Base-by-base conservation (phyloP, 2,797 vertebrate species). In the Chaenodraco wilsoni region DNA sequence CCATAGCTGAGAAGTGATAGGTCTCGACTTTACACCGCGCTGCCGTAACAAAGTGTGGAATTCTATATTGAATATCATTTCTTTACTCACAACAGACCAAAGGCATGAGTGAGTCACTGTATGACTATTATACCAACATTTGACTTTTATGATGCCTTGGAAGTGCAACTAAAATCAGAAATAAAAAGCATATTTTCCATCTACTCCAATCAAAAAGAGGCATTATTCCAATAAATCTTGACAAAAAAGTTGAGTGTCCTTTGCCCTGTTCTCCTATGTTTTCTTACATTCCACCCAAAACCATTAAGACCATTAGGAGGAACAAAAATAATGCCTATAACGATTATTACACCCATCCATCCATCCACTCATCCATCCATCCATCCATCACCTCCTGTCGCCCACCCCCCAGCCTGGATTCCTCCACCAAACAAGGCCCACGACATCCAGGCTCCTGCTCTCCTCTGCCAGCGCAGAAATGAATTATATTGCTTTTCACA, bases 401-500 rank as follows among this genome's bases (percentile, higher is more conserved):
- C 31, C 45, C 16, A 31, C 55, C 50, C 45, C 68, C 63, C 72
- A 37, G 49, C 59, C 75, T 74, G 66, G 74, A 79, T 84, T 83
- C 78, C 76, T 78, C 69, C 69, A 69, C 82, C 83, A 82, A 70
- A 66, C 76, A 78, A 64, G 41, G 78, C 86, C 86, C 79, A 81
- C 58, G 12, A 59, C 82, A 80, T 69, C 60, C 3, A 74, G 76
- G 70, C 75, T 76, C 70, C 81, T 82, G 86, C 79, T 82, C 84
- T 87, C 69, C 81, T 86, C 81, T 87, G 83, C 80, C 80, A 92
- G 93, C 87, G 92, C 89, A 95, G 95, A 96, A 96, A 96, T 91
- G 95, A 96, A 96, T 95, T 95, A 90, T 79, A 93, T 93, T 95
- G 89, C 93, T 91, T 94, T 95, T 96, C 96, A 97, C 96, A 98